Evolutionary conservation across 2,113 vertebrate species (phyloP).

Genomic region (Lates calcarifer): DNA sequence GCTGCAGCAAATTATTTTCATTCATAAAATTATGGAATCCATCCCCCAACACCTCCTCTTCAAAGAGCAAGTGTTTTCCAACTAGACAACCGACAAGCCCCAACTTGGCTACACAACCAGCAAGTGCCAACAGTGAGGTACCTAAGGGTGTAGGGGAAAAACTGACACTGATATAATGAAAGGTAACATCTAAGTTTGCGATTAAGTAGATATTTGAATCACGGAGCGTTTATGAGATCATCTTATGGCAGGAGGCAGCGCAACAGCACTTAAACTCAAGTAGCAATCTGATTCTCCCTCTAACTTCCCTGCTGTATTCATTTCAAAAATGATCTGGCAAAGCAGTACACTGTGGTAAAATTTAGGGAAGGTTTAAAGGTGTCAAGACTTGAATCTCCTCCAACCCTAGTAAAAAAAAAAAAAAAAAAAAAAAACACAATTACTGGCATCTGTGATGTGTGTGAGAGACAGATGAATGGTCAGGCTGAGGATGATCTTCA

Average conservation of each 20-base stretch:
- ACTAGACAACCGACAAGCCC: background rate
- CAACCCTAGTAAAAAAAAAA: slow-evolving; percentile 46
- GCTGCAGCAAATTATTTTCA: background rate
- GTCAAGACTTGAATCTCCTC: slow-evolving; percentile 31
- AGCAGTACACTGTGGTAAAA: slow-evolving; percentile 13
- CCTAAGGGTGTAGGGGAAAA: background rate
- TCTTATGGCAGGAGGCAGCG: background rate
- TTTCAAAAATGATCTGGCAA: slow-evolving; percentile 28
- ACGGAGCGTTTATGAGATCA: background rate
- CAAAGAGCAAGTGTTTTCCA: background rate
- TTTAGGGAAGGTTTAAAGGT: slow-evolving; percentile 31
- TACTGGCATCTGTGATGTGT: slow-evolving; percentile 48
- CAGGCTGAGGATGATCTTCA: background rate
- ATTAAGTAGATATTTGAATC: too few relatives aligned
- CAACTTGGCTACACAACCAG: slow-evolving; percentile 1
- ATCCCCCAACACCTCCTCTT: background rate
- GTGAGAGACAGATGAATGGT: slow-evolving; percentile 17
- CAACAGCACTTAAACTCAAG: slow-evolving; percentile 2
- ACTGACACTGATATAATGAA: background rate
- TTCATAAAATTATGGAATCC: background rate
- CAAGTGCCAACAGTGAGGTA: background rate
- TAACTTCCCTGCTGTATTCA: slow-evolving; percentile 16
- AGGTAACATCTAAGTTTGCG: background rate
- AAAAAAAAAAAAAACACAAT: slow-evolving; percentile 55
- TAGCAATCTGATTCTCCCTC: slow-evolving; percentile 13